These are phyloP conservation scores for Ditylenchus weischeri DNA, from an alignment of 2,888 invertebrate genomes.

Conservation along the genomic window DNA sequence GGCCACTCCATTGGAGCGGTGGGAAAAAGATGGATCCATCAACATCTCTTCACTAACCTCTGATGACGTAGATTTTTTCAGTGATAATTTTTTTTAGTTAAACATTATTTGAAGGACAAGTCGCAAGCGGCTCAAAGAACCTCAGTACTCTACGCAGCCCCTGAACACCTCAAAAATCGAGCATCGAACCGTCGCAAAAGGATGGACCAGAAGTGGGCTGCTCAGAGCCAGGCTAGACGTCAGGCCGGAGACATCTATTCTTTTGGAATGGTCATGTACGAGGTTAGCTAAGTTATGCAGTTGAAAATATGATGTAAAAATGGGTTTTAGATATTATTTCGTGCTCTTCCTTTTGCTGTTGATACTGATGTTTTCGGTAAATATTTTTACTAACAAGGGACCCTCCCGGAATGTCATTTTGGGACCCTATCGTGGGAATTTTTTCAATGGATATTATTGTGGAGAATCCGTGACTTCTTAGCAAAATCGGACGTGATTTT, in stretches of 20 bases:
- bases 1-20: constrained; percentile 53
- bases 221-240: constrained; percentile 34
- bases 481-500: too few relatives aligned
- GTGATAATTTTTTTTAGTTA: too few relatives aligned
- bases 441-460: too few relatives aligned
- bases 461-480: too few relatives aligned
- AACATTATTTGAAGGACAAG: constrained; percentile 34
- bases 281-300: constrained; percentile 12
- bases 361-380: constrained; percentile 43
- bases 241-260: constrained; percentile 55
- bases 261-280: constrained; percentile 54
- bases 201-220: constrained; percentile 40
- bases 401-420: background rate
- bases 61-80: constrained; percentile 31
- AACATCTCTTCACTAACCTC: constrained; percentile 36
- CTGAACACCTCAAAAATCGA: constrained; percentile 55
- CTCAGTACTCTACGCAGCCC: constrained; percentile 48
- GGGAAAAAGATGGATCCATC: constrained; percentile 51
- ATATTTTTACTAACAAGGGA: too few relatives aligned
- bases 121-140: constrained; percentile 45
- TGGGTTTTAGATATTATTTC: constrained; percentile 43
- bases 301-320: too few relatives aligned
- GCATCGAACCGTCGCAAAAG: constrained; percentile 46
- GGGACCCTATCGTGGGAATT: background rate
- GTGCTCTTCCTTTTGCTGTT: constrained; percentile 50